Evolutionary conservation across 2,113 vertebrate genomes (phyloP).

Genomic region (Cygnus atratus): DNA sequence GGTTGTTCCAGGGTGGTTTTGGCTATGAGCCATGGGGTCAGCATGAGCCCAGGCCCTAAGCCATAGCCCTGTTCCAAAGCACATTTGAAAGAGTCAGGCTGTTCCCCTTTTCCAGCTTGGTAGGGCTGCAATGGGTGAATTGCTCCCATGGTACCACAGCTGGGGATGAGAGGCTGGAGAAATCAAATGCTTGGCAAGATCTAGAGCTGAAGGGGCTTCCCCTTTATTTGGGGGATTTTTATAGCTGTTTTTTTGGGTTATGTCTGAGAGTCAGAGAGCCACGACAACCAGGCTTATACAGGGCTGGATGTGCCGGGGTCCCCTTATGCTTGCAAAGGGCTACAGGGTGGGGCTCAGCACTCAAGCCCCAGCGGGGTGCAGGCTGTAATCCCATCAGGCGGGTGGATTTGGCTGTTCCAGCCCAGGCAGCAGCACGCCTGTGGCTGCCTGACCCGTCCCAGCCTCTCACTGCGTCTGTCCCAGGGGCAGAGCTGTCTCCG

Average conservation of each 20-base stretch:
- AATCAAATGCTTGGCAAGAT: background rate
- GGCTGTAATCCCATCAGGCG: too few species aligned
- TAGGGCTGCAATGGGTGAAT: background rate
- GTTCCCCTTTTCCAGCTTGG: background rate
- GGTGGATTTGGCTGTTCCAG: background rate
- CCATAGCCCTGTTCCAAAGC: accelerated
- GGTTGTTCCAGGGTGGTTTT: background rate
- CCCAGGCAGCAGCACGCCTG: background rate
- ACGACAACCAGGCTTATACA: accelerated
- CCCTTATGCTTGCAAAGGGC: background rate
- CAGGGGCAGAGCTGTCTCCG: background rate
- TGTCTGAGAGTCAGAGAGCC: background rate
- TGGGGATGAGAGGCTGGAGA: background rate
- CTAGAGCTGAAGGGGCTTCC: background rate
- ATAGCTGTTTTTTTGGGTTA: background rate
- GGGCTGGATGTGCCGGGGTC: background rate
- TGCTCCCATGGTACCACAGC: background rate
- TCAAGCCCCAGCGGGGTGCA: background rate
- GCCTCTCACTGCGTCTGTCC: background rate
- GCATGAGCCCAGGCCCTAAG: background rate
- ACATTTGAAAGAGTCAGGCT: background rate
- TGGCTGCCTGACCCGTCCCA: accelerated
- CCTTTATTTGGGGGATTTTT: background rate
- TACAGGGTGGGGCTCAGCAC: background rate
- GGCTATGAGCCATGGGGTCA: background rate